These are phyloP conservation scores for Phoxinus phoxinus DNA, from an alignment of 2,113 vertebrate genomes.

Conservation along the genomic window DNA sequence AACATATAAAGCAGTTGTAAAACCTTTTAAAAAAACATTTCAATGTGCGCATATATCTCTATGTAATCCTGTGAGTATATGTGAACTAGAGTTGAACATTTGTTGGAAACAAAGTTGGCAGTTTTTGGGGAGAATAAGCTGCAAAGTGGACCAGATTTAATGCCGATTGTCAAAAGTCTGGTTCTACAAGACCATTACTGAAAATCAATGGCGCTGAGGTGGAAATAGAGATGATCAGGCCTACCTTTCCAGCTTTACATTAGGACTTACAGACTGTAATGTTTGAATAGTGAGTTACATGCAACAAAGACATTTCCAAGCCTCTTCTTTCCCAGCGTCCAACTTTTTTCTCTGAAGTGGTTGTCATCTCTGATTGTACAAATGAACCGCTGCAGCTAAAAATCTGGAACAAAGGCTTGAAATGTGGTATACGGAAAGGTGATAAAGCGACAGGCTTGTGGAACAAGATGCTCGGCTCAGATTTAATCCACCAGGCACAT, in stretches of 20 bases:
- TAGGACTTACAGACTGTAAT: background rate
- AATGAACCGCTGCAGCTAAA: conserved; percentile 39
- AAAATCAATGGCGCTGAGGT: background rate
- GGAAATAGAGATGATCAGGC: background rate
- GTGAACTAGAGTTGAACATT: background rate
- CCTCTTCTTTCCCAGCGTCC: background rate
- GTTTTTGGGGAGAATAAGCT: background rate
- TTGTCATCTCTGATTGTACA: conserved; percentile 51
- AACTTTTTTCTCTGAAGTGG: conserved; percentile 35
- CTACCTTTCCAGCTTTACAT: background rate
- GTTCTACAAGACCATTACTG: background rate
- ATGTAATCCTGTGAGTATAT: background rate
- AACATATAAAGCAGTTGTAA: background rate
- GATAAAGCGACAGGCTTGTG: conserved; percentile 50
- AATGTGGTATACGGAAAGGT: conserved; percentile 43
- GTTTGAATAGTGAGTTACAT: conserved; percentile 5
- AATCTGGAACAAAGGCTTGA: conserved; percentile 45
- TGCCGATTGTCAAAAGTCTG: background rate
- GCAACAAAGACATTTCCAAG: conserved; percentile 13
- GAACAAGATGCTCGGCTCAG: conserved; percentile 45
- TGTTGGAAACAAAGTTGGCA: background rate
- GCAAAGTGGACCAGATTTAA: background rate
- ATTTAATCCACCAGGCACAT: conserved; percentile 49
- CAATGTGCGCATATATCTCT: background rate
- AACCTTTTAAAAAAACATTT: background rate